These are phyloP conservation scores for Sebastes alutus DNA, from an alignment of 2,797 vertebrate genomes.

Conservation along the genomic window DNA sequence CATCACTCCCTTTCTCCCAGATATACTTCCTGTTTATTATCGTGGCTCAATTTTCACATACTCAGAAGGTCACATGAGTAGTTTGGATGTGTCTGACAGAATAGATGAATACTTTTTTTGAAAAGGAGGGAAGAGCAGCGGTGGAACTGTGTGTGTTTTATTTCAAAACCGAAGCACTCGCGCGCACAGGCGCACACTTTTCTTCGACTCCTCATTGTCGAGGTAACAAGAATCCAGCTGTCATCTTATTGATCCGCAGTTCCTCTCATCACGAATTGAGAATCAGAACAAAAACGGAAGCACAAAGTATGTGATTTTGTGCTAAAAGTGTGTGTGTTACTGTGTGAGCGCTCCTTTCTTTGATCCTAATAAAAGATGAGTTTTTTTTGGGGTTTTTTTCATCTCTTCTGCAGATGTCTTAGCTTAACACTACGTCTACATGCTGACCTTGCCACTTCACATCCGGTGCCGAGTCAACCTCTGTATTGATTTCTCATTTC, in stretches of 20 bases:
- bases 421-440: background rate
- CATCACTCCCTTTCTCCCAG: background rate
- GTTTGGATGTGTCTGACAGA: slow-evolving; percentile 2
- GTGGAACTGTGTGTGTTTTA: background rate
- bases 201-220: slow-evolving; percentile 45
- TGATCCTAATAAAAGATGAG: slow-evolving; percentile 23
- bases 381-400: background rate
- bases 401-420: slow-evolving; percentile 4
- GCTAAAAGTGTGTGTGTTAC: background rate
- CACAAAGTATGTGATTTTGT: background rate
- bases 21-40: slow-evolving; percentile 17
- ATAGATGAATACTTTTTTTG: background rate
- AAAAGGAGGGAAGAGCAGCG: background rate
- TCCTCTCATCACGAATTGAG: slow-evolving; percentile 26
- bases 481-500: slow-evolving; percentile 52
- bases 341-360: slow-evolving; percentile 2
- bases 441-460: slow-evolving; percentile 48
- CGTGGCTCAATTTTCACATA: slow-evolving; percentile 13
- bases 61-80: background rate
- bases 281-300: slow-evolving; percentile 27
- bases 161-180: background rate
- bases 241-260: slow-evolving; percentile 37
- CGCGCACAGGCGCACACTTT: background rate
- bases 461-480: slow-evolving; percentile 27
- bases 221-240: slow-evolving; percentile 41